Base-by-base conservation (phyloP, 1,140 invertebrate species). In the Onthophagus taurus region DNA sequence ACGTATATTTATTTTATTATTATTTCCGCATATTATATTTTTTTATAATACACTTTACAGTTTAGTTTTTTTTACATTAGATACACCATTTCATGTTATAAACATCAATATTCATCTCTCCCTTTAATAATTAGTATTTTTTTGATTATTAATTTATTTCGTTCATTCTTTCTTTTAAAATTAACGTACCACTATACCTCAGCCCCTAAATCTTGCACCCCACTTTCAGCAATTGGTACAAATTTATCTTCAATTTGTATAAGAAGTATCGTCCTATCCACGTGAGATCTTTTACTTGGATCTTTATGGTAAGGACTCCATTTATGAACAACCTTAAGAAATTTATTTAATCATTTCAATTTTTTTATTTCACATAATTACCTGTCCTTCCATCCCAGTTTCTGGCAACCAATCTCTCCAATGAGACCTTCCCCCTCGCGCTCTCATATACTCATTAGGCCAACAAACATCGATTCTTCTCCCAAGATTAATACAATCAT, bases 241-340 rank as follows among this genome's bases (percentile, higher is more conserved):
- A 81, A 95, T 52, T 83, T 85, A 53, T 95, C 89, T 4, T 89
- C 88, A 37, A 95, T 88, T 65, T 91, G 85, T 1, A 97, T 76
- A n/a, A 97, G 74, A 1, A 94, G 67, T 26, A 97, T 90, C 13
- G 83, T 88, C 50, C 89, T 83, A 61, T 92, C 89, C 0, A 93
- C 81, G 59, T 94, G 87, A 9, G 89, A 94, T 4, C 91, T 74
- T 33, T 81, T 77, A 50, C 78, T 78, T 0, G 82, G 78, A 63
- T 95, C 88, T 42, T 83, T 76, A 69, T 95, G 89, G 66, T 83
- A 85, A 0, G 91, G 91, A 13, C 79, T 77, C 90, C 91, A 95
- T 50, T 83, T 81, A 64, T 96, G 91, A 8, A 94, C 89, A 13
- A 93, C 81, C 69, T 80, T 16, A 2, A 38, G 13, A 26, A 17